These are phyloP conservation scores for Noctuana brunneofusca DNA, from an alignment of 2,888 invertebrate species.

Conservation along the genomic window DNA sequence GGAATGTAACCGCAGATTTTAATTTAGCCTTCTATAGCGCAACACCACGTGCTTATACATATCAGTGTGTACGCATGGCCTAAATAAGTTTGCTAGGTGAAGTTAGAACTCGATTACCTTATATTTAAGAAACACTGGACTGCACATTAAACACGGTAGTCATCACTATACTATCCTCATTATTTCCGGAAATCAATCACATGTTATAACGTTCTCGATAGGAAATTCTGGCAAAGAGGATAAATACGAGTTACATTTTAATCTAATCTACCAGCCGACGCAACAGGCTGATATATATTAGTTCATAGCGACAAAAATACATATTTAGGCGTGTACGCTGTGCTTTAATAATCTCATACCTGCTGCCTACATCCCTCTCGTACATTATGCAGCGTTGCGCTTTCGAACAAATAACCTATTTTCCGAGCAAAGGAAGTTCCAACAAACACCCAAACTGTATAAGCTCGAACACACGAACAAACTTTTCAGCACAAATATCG, in stretches of 20 bases:
- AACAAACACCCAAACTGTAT: conserved; percentile 3
- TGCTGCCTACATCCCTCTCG: background rate
- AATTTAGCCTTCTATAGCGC: conserved; percentile 60
- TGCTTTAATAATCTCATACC: too few relatives aligned
- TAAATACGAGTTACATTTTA: too few relatives aligned
- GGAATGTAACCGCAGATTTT: conserved; percentile 66
- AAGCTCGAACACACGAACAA: conserved; percentile 6
- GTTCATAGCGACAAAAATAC: too few relatives aligned
- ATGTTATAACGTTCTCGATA: too few relatives aligned
- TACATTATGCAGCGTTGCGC: background rate
- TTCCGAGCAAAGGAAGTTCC: background rate
- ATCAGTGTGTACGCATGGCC: background rate
- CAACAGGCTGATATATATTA: too few relatives aligned
- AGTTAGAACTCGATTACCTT: background rate
- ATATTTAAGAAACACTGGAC: background rate
- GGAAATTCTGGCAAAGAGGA: too few relatives aligned
- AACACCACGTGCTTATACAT: conserved; percentile 10
- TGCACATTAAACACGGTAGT: too few relatives aligned
- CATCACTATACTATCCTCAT: too few relatives aligned
- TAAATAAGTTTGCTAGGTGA: background rate
- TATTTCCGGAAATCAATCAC: too few relatives aligned
- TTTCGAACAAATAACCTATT: background rate
- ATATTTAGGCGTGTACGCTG: too few relatives aligned
- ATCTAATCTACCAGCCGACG: too few relatives aligned
- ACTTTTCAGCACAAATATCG: conserved; percentile 20